A percentile compares a stretch with the other conserved stretches of the same genome.
Evolutionary conservation across 2,888 invertebrate species (phyloP).

Genomic region (Graphium colonna): DNA sequence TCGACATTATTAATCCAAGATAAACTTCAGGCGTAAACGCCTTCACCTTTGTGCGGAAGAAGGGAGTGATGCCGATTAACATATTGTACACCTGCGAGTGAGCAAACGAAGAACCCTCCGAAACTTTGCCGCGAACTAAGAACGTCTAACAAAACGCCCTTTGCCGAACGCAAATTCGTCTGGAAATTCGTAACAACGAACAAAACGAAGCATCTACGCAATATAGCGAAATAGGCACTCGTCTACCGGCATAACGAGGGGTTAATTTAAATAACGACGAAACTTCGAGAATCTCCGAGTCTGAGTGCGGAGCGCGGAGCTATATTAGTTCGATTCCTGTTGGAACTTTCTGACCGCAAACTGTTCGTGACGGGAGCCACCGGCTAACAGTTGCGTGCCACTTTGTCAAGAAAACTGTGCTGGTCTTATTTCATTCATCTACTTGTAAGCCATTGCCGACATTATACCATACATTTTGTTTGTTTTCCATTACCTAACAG

Average conservation of each 20-base stretch:
- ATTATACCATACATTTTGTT: too few species aligned
- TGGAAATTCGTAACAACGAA: constrained; percentile 71
- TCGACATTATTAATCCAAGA: not conserved
- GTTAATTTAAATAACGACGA: constrained; percentile 73
- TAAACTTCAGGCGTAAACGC: constrained; percentile 1
- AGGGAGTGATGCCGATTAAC: constrained; percentile 37
- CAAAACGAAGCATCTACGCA: constrained; percentile 52
- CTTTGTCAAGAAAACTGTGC: constrained; percentile 23
- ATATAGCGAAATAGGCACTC: constrained; percentile 47
- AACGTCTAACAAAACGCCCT: constrained; percentile 64
- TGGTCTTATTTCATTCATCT: constrained; percentile 1
- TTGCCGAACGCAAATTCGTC: constrained; percentile 74
- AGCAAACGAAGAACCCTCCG: constrained; percentile 68
- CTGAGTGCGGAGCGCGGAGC: constrained; percentile 39
- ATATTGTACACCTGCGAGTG: constrained; percentile 52
- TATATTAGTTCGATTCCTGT: constrained; percentile 58
- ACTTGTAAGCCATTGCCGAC: too few species aligned
- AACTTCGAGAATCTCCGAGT: constrained; percentile 53
- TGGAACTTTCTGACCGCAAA: constrained; percentile 61
- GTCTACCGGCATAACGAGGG: constrained; percentile 66
- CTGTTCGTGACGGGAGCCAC: constrained; percentile 44
- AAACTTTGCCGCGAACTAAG: constrained; percentile 71
- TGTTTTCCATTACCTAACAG: too few species aligned
- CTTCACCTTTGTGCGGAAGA: constrained; percentile 21
- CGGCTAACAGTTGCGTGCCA: constrained; percentile 29